phyloP scores from a whole-genome alignment of 2,888 invertebrate species.

The Stenodema calcarata region DNA sequence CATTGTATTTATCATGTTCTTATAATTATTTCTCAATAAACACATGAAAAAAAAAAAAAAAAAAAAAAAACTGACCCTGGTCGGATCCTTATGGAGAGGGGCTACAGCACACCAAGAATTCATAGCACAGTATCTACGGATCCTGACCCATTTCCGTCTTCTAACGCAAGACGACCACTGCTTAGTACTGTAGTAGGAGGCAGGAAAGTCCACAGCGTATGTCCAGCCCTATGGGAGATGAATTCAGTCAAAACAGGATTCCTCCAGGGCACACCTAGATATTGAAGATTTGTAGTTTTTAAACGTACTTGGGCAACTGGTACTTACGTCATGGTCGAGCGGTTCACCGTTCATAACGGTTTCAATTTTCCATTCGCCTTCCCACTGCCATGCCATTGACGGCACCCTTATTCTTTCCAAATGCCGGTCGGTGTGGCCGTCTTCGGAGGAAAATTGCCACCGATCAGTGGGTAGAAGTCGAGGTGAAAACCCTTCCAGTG shows the following conservation, averaged over 20 bases:
- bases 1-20: no score
- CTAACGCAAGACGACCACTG: conserved; percentile 91
- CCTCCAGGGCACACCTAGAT: no score
- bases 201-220: conserved; percentile 90
- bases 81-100: conserved; percentile 86
- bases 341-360: conserved; percentile 84
- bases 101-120: conserved; percentile 93
- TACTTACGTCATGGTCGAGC: conserved; percentile 78
- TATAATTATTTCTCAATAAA: no score
- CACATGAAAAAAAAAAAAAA: no score
- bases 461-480: conserved; percentile 87
- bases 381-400: conserved; percentile 97
- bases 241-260: no score
- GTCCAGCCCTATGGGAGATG: conserved; percentile 76
- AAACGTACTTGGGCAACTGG: no score
- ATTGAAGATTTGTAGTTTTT: no score
- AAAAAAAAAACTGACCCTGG: conserved; percentile 65
- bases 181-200: conserved; percentile 78
- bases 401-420: conserved; percentile 84
- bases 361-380: conserved; percentile 90
- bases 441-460: conserved; percentile 82
- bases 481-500: conserved; percentile 85
- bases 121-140: conserved; percentile 84
- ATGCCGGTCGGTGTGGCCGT: conserved; percentile 79
- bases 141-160: conserved; percentile 87